A percentile compares a stretch with the other conserved stretches of the same genome.
Conservation (phyloP, 35 echinoderm and acorn worm species). For the Chiridota heheva region DNA sequence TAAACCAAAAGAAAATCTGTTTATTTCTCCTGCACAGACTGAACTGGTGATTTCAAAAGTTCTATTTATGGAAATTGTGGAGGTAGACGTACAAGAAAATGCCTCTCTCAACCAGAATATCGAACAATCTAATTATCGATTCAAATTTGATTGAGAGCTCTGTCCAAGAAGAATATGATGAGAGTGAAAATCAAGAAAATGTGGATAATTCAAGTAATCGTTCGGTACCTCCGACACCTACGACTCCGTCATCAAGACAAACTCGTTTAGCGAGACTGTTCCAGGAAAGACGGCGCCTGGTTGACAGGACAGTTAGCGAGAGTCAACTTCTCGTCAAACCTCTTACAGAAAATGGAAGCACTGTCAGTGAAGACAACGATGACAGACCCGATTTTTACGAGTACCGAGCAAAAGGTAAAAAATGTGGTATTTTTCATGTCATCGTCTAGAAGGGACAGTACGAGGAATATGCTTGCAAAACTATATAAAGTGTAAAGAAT, state of each 20-base stretch:
- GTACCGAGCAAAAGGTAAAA: constrained; percentile 71
- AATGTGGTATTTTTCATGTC: not conserved
- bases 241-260: constrained; percentile 37
- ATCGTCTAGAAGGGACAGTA: too few relatives aligned
- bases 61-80: not conserved
- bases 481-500: too few relatives aligned
- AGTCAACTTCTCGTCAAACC: constrained; percentile 67
- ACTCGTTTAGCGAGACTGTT: constrained; percentile 45
- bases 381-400: constrained; percentile 85
- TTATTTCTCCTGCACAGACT: too few relatives aligned
- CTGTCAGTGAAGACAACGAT: constrained; percentile 64
- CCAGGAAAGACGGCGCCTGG: constrained; percentile 62
- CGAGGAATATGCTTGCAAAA: too few relatives aligned
- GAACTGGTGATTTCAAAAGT: too few relatives aligned
- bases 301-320: constrained; percentile 82
- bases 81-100: too few relatives aligned
- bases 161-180: constrained; percentile 22
- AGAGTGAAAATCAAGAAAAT: constrained; percentile 18
- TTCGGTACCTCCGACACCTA: constrained; percentile 31
- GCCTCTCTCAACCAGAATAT: constrained; percentile 38
- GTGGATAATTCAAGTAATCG: constrained; percentile 1
- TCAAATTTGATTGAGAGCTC: constrained; percentile 41
- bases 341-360: not conserved
- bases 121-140: constrained; percentile 43
- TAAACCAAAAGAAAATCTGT: too few relatives aligned